These are phyloP conservation scores for Tragelaphus scriptus DNA, from an alignment of 2,113 vertebrate genomes.

Conservation along the genomic window DNA sequence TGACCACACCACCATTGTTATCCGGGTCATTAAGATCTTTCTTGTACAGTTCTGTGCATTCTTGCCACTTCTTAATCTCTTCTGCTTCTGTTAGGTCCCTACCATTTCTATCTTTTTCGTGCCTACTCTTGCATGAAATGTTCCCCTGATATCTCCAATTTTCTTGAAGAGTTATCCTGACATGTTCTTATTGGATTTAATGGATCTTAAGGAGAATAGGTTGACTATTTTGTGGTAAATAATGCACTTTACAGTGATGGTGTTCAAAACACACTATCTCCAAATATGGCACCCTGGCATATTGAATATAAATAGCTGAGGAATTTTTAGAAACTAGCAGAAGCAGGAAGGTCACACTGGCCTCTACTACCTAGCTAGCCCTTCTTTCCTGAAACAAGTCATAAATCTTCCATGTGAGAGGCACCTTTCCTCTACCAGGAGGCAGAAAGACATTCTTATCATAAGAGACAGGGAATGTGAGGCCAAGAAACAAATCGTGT, in stretches of 20 bases:
- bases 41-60: neutral
- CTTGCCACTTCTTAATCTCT: neutral
- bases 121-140: neutral
- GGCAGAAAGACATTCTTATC: neutral
- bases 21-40: neutral
- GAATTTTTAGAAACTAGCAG: neutral
- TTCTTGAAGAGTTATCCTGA: neutral
- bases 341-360: neutral
- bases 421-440: neutral
- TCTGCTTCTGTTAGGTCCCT: neutral
- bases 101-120: neutral
- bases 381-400: neutral
- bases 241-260: neutral
- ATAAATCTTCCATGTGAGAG: neutral
- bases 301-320: neutral
- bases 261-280: neutral
- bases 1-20: neutral
- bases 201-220: neutral
- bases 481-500: neutral
- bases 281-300: neutral
- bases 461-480: neutral
- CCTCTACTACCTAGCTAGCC: neutral
- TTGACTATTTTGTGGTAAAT: neutral
- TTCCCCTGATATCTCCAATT: neutral
- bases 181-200: neutral